These are phyloP conservation scores for Protonemura montana DNA, from an alignment of 2,888 invertebrate species.

Conservation along the genomic window DNA sequence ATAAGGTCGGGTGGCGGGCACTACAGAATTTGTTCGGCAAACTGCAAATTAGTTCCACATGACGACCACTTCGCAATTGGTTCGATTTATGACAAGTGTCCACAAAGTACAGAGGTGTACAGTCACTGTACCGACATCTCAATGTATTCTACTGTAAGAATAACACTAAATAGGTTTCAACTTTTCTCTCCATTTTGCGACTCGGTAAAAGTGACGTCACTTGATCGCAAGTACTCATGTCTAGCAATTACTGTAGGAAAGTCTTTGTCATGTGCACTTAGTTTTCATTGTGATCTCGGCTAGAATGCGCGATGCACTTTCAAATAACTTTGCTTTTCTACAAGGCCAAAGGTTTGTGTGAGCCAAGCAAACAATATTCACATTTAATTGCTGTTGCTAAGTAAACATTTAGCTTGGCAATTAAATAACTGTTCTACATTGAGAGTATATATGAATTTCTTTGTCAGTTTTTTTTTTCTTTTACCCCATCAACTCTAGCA, in stretches of 20 bases:
- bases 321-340: background rate
- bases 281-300: background rate
- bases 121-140: background rate
- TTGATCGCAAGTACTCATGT: background rate
- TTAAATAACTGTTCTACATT: too few relatives aligned
- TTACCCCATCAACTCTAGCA: too few relatives aligned
- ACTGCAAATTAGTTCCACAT: slow-evolving; percentile 7
- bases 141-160: background rate
- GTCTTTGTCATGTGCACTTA: background rate
- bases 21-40: background rate
- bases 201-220: background rate
- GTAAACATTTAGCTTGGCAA: too few relatives aligned
- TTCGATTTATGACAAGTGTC: background rate
- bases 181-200: background rate
- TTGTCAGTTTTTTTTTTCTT: too few relatives aligned
- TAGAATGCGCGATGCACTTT: background rate
- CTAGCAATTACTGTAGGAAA: background rate
- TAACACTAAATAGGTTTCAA: background rate
- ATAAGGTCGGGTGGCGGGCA: too few relatives aligned
- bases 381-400: too few relatives aligned
- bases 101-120: background rate
- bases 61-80: background rate
- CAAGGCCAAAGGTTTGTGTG: background rate
- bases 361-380: too few relatives aligned
- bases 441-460: too few relatives aligned